These are phyloP conservation scores for Choloepus didactylus DNA, from an alignment of 2,797 vertebrate genomes.

Conservation along the genomic window DNA sequence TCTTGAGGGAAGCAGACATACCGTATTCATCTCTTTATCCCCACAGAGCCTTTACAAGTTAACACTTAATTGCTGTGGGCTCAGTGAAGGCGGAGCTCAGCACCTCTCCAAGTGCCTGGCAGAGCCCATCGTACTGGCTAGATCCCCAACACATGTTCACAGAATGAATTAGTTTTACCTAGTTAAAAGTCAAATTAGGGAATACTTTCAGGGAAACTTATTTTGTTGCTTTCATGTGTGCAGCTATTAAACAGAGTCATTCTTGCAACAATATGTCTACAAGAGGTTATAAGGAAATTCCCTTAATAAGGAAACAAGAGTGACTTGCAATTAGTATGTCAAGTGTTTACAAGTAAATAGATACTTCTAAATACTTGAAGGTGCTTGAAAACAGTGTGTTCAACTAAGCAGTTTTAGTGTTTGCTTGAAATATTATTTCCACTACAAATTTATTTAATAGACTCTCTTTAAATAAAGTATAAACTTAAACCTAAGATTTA, in stretches of 20 bases:
- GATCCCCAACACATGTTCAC: accelerated
- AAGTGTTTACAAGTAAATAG: slow-evolving; percentile 73
- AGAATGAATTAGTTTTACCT: too few relatives aligned
- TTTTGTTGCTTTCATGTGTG: neutral
- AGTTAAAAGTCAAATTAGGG: neutral
- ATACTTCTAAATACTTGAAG: slow-evolving; percentile 41
- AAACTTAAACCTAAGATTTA: neutral
- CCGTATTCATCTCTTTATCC: too few relatives aligned
- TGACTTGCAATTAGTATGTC: slow-evolving; percentile 53
- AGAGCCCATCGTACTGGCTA: neutral
- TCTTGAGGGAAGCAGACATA: neutral
- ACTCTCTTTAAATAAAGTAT: slow-evolving; percentile 8
- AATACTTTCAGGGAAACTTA: neutral
- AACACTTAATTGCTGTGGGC: accelerated
- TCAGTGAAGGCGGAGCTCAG: neutral
- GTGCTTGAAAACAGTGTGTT: slow-evolving; percentile 63
- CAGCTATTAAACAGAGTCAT: neutral
- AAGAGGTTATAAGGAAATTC: slow-evolving; percentile 1
- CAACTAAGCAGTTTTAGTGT: neutral
- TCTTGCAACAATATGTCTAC: neutral
- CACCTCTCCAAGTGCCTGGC: neutral
- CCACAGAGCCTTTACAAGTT: neutral
- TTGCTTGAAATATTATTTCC: slow-evolving; percentile 60
- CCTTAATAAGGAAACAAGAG: slow-evolving; percentile 54
- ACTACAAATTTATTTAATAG: slow-evolving; percentile 30